These are phyloP conservation scores for Perca schrenkii DNA, from an alignment of 2,113 vertebrate genomes.

Conservation along the genomic window DNA sequence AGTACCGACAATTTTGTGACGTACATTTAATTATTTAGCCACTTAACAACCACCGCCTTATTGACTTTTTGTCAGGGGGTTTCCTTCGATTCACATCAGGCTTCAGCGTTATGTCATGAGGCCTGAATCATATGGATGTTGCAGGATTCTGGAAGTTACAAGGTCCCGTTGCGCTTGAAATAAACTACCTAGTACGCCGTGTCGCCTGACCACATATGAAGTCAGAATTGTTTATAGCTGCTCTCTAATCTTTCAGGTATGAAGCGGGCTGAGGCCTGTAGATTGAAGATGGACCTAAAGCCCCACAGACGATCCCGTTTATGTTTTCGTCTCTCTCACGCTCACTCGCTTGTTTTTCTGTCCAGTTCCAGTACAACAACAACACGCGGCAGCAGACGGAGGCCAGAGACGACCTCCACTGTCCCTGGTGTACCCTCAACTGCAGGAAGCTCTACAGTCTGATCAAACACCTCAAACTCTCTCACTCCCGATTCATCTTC, in stretches of 20 bases:
- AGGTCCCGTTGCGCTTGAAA: too few relatives aligned
- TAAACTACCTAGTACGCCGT: too few relatives aligned
- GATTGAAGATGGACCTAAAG: not conserved
- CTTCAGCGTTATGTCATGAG: too few relatives aligned
- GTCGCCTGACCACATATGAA: too few relatives aligned
- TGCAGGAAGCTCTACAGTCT: conserved; percentile 97
- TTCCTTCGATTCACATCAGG: too few relatives aligned
- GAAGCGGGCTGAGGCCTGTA: not conserved
- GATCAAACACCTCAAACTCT: conserved; percentile 97
- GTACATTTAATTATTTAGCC: not conserved
- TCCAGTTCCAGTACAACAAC: conserved; percentile 96
- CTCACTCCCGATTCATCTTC: conserved; percentile 97
- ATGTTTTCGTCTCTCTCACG: not conserved
- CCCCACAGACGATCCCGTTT: not conserved
- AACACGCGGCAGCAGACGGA: conserved; percentile 98
- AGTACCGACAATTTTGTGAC: too few relatives aligned
- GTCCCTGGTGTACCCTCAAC: conserved; percentile 98
- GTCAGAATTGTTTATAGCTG: too few relatives aligned
- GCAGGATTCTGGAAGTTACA: too few relatives aligned
- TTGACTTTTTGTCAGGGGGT: too few relatives aligned
- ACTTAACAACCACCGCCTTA: not conserved
- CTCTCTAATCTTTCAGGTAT: too few relatives aligned
- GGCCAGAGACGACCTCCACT: conserved; percentile 96
- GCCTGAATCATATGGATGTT: too few relatives aligned
- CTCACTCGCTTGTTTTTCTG: not conserved